phyloP scores from a whole-genome alignment of 2,113 vertebrate genomes.

The Anguilla japonica region DNA sequence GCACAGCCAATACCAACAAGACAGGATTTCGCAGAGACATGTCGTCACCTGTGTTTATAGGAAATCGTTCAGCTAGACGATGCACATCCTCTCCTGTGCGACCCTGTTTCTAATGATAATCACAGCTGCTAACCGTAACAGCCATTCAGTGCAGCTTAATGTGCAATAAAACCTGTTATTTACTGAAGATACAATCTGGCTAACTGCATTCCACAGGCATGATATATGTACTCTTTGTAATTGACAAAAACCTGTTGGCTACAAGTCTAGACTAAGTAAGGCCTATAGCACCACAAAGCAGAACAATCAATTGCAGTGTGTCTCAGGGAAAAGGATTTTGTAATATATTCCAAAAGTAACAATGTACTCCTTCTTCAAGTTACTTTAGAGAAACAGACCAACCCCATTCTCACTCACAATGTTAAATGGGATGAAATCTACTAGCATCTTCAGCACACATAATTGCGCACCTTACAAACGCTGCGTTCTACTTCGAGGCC shows the following conservation, averaged over 20 bases:
- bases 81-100: background rate
- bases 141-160: background rate
- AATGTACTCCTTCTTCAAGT: background rate
- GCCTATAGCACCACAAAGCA: background rate
- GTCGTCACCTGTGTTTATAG: background rate
- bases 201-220: background rate
- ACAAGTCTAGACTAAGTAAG: background rate
- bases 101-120: background rate
- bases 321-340: background rate
- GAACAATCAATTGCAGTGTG: background rate
- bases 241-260: background rate
- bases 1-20: background rate
- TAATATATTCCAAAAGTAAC: background rate
- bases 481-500: background rate
- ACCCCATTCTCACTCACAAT: background rate
- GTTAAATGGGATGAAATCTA: background rate
- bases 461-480: background rate
- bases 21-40: background rate
- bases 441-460: background rate
- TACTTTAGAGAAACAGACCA: background rate
- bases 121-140: background rate
- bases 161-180: background rate
- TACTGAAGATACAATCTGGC: background rate
- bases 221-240: too few species aligned
- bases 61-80: background rate